Conservation (phyloP, 2,797 vertebrate genomes). For the Ctenosaura bakeri region DNA sequence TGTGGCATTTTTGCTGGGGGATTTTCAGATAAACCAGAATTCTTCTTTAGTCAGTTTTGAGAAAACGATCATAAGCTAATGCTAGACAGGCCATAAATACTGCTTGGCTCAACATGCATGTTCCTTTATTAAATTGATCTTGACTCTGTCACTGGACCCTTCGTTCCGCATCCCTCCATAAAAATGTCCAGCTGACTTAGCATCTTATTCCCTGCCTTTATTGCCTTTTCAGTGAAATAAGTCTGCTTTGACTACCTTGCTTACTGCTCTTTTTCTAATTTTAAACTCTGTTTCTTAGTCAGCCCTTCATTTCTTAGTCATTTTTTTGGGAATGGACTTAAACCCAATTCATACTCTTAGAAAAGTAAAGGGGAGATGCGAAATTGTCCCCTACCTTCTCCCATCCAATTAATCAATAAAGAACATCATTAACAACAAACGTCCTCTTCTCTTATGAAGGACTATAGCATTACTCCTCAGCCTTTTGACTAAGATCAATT, state of each 20-base stretch:
- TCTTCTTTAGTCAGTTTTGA: slow-evolving; percentile 35
- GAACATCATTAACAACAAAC: too few species aligned
- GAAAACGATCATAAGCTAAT: background rate
- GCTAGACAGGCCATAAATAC: slow-evolving; percentile 26
- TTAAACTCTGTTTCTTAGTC: slow-evolving; percentile 21
- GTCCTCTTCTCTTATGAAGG: too few species aligned
- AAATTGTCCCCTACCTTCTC: background rate
- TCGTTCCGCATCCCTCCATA: slow-evolving; percentile 16
- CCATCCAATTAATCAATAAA: background rate
- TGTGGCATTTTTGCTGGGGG: slow-evolving; percentile 3
- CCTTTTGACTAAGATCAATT: too few species aligned
- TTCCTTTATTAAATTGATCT: slow-evolving; percentile 36
- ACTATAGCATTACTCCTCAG: too few species aligned
- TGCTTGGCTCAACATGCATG: slow-evolving; percentile 4
- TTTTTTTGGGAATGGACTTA: background rate
- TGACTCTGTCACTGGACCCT: slow-evolving; percentile 30
- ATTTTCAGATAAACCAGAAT: slow-evolving; percentile 31
- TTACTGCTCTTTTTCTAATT: slow-evolving; percentile 45
- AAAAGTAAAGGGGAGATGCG: too few species aligned
- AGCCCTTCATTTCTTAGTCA: background rate
- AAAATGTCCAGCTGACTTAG: slow-evolving; percentile 34
- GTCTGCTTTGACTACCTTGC: slow-evolving; percentile 34
- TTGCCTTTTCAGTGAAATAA: slow-evolving; percentile 42
- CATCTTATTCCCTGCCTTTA: slow-evolving; percentile 34
- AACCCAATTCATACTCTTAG: background rate